Percentiles rank a stretch among this genome's conserved stretches.
Evolutionary conservation across 2,113 vertebrate species (phyloP).

Genomic region (Taurulus bubalis): DNA sequence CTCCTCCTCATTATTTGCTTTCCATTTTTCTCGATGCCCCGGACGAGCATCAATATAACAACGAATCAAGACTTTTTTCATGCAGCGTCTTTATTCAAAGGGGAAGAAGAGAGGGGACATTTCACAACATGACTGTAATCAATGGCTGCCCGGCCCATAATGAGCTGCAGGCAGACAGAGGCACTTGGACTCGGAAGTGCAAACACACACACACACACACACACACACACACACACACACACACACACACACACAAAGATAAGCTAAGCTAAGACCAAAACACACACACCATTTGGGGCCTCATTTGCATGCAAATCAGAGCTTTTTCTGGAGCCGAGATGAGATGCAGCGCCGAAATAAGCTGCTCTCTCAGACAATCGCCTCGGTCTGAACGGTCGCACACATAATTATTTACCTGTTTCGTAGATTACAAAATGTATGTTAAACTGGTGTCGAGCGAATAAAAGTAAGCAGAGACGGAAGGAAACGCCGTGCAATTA

Average conservation of each 20-base stretch:
- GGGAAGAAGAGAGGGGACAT: constrained; percentile 25
- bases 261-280: no score
- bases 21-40: constrained; percentile 14
- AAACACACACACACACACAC: neutral
- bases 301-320: constrained; percentile 55
- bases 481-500: neutral
- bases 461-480: neutral
- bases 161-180: constrained; percentile 51
- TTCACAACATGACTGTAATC: constrained; percentile 61
- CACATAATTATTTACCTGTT: constrained; percentile 1
- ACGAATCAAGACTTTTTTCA: constrained; percentile 31
- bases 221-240: constrained; percentile 1
- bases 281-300: neutral
- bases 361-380: constrained; percentile 17
- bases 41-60: constrained; percentile 46
- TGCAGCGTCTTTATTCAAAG: constrained; percentile 54
- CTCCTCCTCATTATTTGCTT: neutral
- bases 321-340: constrained; percentile 21
- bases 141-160: constrained; percentile 46
- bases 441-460: constrained; percentile 15
- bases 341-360: constrained; percentile 32
- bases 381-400: constrained; percentile 7
- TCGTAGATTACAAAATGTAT: constrained; percentile 4
- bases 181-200: neutral
- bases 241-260: constrained; percentile 3